These are phyloP conservation scores for Papilio dardanus DNA, from an alignment of 1,140 invertebrate genomes.

Conservation along the genomic window DNA sequence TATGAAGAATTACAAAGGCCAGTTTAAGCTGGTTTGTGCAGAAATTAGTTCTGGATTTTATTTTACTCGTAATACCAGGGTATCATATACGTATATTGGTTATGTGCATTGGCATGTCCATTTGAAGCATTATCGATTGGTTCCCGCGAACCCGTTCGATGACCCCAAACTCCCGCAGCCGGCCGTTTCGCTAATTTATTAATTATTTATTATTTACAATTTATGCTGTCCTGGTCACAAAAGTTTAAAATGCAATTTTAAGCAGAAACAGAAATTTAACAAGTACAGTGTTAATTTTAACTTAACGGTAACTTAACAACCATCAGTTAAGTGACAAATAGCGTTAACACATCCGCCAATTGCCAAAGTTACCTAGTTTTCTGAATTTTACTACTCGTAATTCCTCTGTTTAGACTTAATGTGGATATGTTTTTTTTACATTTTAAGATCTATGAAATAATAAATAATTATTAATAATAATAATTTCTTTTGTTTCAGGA, in stretches of 20 bases:
- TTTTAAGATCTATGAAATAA: no score
- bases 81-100: slow-evolving; percentile 50
- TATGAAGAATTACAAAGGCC: neutral
- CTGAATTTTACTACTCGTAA: neutral
- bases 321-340: neutral
- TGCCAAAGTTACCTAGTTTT: neutral
- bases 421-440: no score
- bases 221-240: slow-evolving; percentile 52
- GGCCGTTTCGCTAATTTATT: slow-evolving; percentile 77
- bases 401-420: no score
- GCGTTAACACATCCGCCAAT: neutral
- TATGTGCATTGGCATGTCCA: slow-evolving; percentile 76
- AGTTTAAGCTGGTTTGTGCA: slow-evolving; percentile 1
- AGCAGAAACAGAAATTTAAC: neutral
- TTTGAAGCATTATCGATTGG: slow-evolving; percentile 78
- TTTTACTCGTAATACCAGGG: slow-evolving; percentile 44
- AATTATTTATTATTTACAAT: slow-evolving; percentile 71
- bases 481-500: slow-evolving; percentile 85
- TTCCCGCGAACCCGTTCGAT: slow-evolving; percentile 66
- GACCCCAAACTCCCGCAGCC: slow-evolving; percentile 62
- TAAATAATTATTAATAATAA: no score
- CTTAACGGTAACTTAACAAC: neutral
- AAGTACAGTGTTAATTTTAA: neutral
- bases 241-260: neutral
- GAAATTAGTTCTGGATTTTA: slow-evolving; percentile 29